Evolutionary conservation across 2,113 vertebrate genomes (phyloP).

Genomic region (Austrofundulus limnaeus): DNA sequence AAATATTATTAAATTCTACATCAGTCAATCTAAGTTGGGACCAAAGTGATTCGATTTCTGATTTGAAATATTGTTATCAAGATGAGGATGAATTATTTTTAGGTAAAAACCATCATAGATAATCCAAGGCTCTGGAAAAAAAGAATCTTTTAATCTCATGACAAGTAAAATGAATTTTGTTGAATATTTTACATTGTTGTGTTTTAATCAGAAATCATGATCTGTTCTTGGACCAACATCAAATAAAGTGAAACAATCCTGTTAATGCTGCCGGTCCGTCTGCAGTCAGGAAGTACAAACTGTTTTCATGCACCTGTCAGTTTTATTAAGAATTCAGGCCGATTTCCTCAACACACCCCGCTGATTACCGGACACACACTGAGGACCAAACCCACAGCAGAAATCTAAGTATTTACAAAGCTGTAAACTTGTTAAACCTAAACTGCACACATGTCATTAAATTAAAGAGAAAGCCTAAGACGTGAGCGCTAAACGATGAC

Average conservation of each 20-base stretch:
- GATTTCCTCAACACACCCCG: neutral
- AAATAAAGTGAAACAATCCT: neutral
- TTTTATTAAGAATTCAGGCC: neutral
- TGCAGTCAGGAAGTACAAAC: neutral
- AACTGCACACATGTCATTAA: slow-evolving; percentile 21
- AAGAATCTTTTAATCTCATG: slow-evolving; percentile 43
- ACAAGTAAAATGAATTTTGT: neutral
- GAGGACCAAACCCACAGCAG: slow-evolving; percentile 3
- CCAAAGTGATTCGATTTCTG: no score
- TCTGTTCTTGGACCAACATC: neutral
- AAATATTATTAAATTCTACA: no score
- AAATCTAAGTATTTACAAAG: slow-evolving; percentile 7
- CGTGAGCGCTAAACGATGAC: slow-evolving; percentile 25
- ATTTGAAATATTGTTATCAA: neutral
- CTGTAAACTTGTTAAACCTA: slow-evolving; percentile 11
- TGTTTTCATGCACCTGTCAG: neutral
- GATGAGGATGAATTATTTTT: neutral
- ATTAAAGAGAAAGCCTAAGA: slow-evolving; percentile 36
- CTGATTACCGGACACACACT: neutral
- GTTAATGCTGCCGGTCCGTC: neutral
- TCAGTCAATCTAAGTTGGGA: no score
- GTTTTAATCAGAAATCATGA: slow-evolving; percentile 14
- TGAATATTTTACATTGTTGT: slow-evolving; percentile 6
- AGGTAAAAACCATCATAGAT: no score
- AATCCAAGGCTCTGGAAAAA: neutral